Conservation (phyloP, 2,888 invertebrate species). For the Pogonocherus hispidulus region DNA sequence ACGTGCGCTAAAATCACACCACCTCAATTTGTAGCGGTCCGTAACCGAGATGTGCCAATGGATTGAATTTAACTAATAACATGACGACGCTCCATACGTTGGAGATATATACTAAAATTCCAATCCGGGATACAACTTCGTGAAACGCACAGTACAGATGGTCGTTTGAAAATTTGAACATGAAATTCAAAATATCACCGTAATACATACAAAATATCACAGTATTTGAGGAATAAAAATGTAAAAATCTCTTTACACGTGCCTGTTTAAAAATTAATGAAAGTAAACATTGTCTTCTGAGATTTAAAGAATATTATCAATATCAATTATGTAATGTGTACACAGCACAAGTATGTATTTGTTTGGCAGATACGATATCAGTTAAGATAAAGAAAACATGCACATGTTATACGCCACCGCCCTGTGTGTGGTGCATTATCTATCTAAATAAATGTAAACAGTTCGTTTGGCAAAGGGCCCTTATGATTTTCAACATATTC, state of each 20-base stretch:
- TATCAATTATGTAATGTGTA: constrained; percentile 19
- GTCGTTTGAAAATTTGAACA: too few relatives aligned
- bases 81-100: too few relatives aligned
- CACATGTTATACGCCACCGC: constrained; percentile 34
- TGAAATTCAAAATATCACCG: too few relatives aligned
- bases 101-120: too few relatives aligned
- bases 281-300: constrained; percentile 28
- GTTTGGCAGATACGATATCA: constrained; percentile 37
- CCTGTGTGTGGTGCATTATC: constrained; percentile 18
- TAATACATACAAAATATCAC: too few relatives aligned
- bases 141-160: too few relatives aligned
- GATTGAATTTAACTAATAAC: too few relatives aligned
- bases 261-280: constrained; percentile 27
- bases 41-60: too few relatives aligned
- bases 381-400: constrained; percentile 39
- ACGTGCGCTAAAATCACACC: too few relatives aligned
- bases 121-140: too few relatives aligned
- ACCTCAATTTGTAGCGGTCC: too few relatives aligned
- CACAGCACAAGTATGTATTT: constrained; percentile 33
- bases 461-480: background rate
- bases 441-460: constrained; percentile 7
- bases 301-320: constrained; percentile 18
- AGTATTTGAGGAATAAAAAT: background rate
- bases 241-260: constrained; percentile 14
- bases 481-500: too few relatives aligned